These are phyloP conservation scores for Mesorhabditis sp. DNA, from an alignment of 2,888 invertebrate species.

Conservation along the genomic window DNA sequence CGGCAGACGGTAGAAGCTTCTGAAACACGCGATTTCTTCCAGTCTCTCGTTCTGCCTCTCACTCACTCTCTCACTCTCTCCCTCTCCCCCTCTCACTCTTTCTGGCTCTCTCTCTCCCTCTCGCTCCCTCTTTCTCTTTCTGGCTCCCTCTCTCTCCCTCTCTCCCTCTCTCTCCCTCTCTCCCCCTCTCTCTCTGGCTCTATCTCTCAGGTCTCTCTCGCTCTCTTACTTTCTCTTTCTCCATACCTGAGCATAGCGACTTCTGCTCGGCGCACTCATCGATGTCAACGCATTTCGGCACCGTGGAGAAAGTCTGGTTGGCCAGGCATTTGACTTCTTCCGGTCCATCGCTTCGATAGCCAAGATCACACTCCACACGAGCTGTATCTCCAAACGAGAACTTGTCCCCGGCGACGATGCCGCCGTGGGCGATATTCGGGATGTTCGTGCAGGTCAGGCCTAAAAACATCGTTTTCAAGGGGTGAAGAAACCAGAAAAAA, in stretches of 20 bases:
- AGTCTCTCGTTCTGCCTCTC: not conserved
- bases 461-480: slow-evolving; percentile 22
- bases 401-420: slow-evolving; percentile 23
- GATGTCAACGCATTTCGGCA: slow-evolving; percentile 51
- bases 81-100: too few species aligned
- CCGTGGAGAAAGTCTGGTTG: slow-evolving; percentile 53
- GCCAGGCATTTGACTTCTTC: slow-evolving; percentile 53
- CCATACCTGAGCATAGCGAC: slow-evolving; percentile 39
- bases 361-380: slow-evolving; percentile 47
- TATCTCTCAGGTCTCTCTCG: too few species aligned
- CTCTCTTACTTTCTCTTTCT: too few species aligned
- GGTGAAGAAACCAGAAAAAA: slow-evolving; percentile 7
- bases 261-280: slow-evolving; percentile 53
- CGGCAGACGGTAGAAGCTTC: slow-evolving; percentile 35
- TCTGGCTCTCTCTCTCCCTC: too few species aligned
- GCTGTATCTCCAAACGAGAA: slow-evolving; percentile 52
- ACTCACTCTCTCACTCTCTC: too few species aligned
- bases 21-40: not conserved
- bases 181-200: too few species aligned
- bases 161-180: too few species aligned
- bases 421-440: slow-evolving; percentile 48
- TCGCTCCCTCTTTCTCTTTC: too few species aligned
- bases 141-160: too few species aligned
- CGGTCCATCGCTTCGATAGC: slow-evolving; percentile 44
- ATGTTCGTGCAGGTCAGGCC: slow-evolving; percentile 49